Evolutionary conservation across 2,888 invertebrate species (phyloP), one percentile per base, ranked within the genome.

Genomic region (Barypeithes pellucidus): DNA sequence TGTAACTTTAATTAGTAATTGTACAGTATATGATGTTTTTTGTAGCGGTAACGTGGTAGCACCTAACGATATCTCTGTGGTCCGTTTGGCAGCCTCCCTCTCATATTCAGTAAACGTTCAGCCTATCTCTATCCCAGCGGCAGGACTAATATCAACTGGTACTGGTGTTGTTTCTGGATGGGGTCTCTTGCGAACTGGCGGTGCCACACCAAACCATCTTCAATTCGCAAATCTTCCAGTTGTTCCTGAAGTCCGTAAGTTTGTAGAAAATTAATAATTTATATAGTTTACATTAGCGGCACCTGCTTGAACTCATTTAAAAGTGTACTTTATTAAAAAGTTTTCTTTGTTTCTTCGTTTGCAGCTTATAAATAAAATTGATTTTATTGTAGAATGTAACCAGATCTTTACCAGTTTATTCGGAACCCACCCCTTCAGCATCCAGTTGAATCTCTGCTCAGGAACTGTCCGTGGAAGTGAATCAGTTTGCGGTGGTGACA

Each of bases 401-500:
- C 18, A 9, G 1, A 36, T 33, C 8, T 22, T 73, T 4, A 39
- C 18, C 29, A 8, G 12, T n/a, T 41, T 59, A 8, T 20, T 68
- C 16, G 73, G 73, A 39, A n/a, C 81, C 11, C n/a, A n/a, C 18
- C 76, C 76, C 5, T 73, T 76, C 43, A 79, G 89, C 1, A 84
- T 85, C 65, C 83, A 84, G 0, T 85, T 87, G 18, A 88, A 90
- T 75, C 83, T 90, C 39, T 90, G 90, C 79, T 89, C 89, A 0
- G 89, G 89, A 0, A 89, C 89, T 3, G 54, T 80, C 11, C 71
- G 65, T 18, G 88, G 88, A 2, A 88, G 88, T 0, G 79, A 87
- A 12, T 87, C 88, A n/a, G 89, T 88, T 11, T 90, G 89, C 78
- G 86, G 81, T 54, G 90, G 90, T 12, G 90, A 90, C 76, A 89